Conservation (phyloP, 2,797 vertebrate genomes). For the Microctenopoma stevenorrisi region DNA sequence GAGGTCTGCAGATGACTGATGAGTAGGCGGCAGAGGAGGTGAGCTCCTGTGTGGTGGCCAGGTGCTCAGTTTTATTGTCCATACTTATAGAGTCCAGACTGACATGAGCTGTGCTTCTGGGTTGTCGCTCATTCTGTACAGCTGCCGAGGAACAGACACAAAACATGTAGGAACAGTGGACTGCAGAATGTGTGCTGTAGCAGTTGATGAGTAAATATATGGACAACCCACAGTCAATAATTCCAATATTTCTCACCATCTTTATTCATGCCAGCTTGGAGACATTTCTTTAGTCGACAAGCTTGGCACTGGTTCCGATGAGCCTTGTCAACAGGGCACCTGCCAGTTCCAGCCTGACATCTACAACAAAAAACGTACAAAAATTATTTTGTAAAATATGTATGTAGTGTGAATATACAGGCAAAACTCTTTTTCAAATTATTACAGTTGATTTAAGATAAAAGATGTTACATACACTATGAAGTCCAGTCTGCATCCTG, state of each 20-base stretch:
- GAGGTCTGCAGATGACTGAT: conserved; percentile 70
- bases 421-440: not conserved
- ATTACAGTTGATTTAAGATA: not conserved
- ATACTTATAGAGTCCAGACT: conserved; percentile 81
- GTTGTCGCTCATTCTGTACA: conserved; percentile 95
- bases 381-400: not conserved
- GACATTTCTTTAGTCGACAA: conserved; percentile 93
- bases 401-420: not conserved
- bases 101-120: conserved; percentile 90
- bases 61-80: conserved; percentile 78
- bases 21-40: conserved; percentile 62
- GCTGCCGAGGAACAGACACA: conserved; percentile 73
- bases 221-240: not conserved
- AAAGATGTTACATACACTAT: not conserved
- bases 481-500: not conserved
- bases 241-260: conserved; percentile 84
- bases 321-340: conserved; percentile 94
- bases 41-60: conserved; percentile 81
- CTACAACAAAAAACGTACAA: conserved; percentile 63
- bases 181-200: not conserved
- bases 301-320: conserved; percentile 97
- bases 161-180: not conserved
- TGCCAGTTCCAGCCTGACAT: conserved; percentile 92
- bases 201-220: not conserved
- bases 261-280: conserved; percentile 96